A percentile compares a stretch with the other conserved stretches of the same genome.
Conservation (phyloP, 2,888 invertebrate species). For the Rosalia funebris region DNA sequence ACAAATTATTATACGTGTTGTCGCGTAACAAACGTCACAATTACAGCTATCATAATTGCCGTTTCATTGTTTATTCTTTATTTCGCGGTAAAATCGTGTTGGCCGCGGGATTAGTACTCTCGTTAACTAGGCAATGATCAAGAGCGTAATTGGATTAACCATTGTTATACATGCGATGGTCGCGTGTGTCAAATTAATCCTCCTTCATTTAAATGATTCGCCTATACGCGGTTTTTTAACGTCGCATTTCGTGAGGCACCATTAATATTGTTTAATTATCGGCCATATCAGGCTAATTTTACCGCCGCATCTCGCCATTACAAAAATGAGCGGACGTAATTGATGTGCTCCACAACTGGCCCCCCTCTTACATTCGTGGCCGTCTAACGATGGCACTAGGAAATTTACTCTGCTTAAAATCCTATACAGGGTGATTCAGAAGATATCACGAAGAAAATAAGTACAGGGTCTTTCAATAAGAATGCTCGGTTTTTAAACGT, state of each 20-base stretch:
- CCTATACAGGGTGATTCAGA: no score
- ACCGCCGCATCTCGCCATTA: background rate
- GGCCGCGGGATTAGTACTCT: background rate
- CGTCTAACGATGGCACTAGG: no score
- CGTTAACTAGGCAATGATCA: conserved; percentile 7
- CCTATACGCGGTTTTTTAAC: conserved; percentile 16
- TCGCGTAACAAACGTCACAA: no score
- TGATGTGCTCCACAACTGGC: background rate
- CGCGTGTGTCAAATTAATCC: conserved; percentile 30
- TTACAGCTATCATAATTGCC: background rate
- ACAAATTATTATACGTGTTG: no score
- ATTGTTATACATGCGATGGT: conserved; percentile 28
- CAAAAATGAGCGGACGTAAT: conserved; percentile 3
- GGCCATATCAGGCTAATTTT: conserved; percentile 4
- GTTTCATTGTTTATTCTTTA: background rate
- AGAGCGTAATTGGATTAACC: conserved; percentile 34
- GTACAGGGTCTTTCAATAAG: no score
- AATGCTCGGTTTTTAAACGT: no score
- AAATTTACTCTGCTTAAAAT: no score
- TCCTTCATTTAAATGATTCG: conserved; percentile 12
- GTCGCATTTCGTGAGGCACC: conserved; percentile 11
- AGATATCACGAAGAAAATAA: no score
- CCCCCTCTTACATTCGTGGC: no score
- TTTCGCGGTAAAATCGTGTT: background rate
- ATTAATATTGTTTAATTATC: conserved; percentile 18